Evolutionary conservation across 37 sponge, comb jelly and placozoan species (phyloP).

Genomic region (Bolinopsis microptera): DNA sequence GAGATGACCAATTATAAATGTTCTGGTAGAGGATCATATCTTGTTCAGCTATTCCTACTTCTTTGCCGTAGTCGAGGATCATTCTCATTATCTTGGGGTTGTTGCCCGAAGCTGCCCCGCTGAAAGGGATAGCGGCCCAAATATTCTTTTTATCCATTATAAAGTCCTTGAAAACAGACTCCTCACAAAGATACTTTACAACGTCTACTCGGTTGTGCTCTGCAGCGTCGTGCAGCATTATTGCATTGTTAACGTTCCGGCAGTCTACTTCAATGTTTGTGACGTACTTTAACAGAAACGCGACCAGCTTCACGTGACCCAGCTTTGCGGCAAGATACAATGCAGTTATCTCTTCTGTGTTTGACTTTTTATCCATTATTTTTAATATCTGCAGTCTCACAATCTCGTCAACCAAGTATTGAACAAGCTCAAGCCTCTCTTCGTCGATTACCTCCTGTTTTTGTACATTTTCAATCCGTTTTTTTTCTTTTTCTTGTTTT

Average conservation of each 20-base stretch:
- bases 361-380: background rate
- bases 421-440: background rate
- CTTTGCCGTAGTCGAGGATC: background rate
- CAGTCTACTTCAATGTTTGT: background rate
- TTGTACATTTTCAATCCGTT: background rate
- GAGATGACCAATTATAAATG: background rate
- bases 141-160: background rate
- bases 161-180: background rate
- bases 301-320: background rate
- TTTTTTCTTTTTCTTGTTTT: background rate
- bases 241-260: background rate
- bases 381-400: background rate
- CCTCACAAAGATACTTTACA: background rate
- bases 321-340: background rate
- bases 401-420: background rate
- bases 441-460: background rate
- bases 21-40: background rate
- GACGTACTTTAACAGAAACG: background rate
- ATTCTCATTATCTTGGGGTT: background rate
- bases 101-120: constrained; percentile 13
- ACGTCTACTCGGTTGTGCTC: background rate
- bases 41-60: background rate
- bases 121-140: constrained; percentile 2
- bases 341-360: background rate
- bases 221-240: background rate